Conservation (phyloP, 2,888 invertebrate genomes). For the Fragum fragum region DNA sequence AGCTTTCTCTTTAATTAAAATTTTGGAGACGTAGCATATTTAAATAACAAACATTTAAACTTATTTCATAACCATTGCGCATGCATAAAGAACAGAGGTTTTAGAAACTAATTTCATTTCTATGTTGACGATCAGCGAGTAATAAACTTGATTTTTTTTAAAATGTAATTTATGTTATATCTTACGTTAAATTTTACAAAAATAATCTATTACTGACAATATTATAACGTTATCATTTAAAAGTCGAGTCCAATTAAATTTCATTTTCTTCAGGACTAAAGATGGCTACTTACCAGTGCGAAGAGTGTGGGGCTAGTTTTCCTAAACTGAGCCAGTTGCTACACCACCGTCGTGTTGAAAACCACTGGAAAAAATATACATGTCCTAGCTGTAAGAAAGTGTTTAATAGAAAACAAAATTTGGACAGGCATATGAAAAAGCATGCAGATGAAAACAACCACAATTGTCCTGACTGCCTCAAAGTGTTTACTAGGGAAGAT, state of each 20-base stretch:
- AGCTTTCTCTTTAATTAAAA: too few relatives aligned
- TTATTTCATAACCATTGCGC: too few relatives aligned
- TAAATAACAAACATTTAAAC: not conserved
- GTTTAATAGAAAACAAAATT: conserved; percentile 60
- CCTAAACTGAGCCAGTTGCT: conserved; percentile 26
- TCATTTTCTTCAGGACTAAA: too few relatives aligned
- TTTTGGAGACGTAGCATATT: too few relatives aligned
- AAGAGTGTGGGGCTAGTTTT: conserved; percentile 4
- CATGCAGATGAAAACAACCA: conserved; percentile 32
- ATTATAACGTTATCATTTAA: not conserved
- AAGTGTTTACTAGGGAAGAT: conserved; percentile 35
- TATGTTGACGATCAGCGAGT: too few relatives aligned
- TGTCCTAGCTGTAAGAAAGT: too few relatives aligned
- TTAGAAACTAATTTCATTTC: too few relatives aligned
- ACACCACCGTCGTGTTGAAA: conserved; percentile 18
- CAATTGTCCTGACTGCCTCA: conserved; percentile 38
- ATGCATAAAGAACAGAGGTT: too few relatives aligned
- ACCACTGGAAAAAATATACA: too few relatives aligned
- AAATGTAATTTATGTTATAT: not conserved
- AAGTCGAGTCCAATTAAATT: too few relatives aligned
- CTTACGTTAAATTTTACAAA: not conserved
- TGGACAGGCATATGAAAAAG: conserved; percentile 41
- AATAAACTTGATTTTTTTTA: too few relatives aligned
- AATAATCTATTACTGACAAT: not conserved
- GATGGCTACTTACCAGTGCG: too few relatives aligned